These are phyloP conservation scores for Rhabdomys pumilio DNA, from an alignment of 2,797 vertebrate genomes.

Conservation along the genomic window DNA sequence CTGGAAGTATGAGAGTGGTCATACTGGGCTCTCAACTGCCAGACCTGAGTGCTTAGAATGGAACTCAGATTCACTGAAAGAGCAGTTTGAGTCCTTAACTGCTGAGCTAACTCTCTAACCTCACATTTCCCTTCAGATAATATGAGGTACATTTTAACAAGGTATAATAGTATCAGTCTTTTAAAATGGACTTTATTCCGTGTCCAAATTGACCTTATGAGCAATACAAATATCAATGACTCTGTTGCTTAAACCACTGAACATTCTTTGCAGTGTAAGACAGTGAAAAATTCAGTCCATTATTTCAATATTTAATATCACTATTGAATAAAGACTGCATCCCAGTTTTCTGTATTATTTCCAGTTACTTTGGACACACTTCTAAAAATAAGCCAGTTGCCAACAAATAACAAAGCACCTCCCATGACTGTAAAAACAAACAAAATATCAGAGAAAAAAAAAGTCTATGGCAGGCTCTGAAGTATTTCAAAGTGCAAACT, in stretches of 20 bases:
- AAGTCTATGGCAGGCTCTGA: not conserved
- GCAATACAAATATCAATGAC: constrained; percentile 26
- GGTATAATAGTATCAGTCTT: not conserved
- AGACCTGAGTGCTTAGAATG: not conserved
- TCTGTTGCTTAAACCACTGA: constrained; percentile 42
- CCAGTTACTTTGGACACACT: constrained; percentile 14
- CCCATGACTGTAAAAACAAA: constrained; percentile 20
- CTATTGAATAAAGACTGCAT: constrained; percentile 41
- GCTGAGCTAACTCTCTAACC: not conserved
- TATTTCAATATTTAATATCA: not conserved
- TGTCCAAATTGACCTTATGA: constrained; percentile 9
- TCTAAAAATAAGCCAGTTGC: constrained; percentile 61
- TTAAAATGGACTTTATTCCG: not conserved
- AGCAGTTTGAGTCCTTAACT: not conserved
- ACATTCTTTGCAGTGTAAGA: constrained; percentile 39
- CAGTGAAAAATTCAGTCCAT: not conserved
- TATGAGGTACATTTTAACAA: constrained; percentile 26
- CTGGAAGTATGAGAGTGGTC: not conserved
- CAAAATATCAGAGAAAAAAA: constrained; percentile 43
- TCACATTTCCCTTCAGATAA: not conserved
- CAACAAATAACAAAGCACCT: constrained; percentile 47
- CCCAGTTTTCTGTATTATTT: constrained; percentile 18
- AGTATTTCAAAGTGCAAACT: constrained; percentile 43
- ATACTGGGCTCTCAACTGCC: not conserved
- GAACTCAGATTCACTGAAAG: not conserved